Percentiles rank a stretch among this genome's conserved stretches.
Evolutionary conservation across 2,797 vertebrate genomes (phyloP).

Genomic region (Ctenopoma multispine): DNA sequence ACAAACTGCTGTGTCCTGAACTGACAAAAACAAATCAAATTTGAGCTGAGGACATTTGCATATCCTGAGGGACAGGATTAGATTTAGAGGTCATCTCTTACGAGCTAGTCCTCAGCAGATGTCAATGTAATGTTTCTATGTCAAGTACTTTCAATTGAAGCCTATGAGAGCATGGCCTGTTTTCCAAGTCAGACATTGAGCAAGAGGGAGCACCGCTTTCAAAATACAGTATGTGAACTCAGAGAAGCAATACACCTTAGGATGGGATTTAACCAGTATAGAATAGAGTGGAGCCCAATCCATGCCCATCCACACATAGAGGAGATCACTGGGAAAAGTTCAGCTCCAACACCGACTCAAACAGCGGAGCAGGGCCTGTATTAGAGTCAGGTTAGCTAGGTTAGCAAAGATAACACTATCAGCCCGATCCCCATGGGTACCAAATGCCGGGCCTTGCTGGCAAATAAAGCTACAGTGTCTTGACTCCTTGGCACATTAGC

Average conservation of each 20-base stretch:
- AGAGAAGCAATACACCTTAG: slow-evolving; percentile 80
- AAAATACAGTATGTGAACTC: slow-evolving; percentile 60
- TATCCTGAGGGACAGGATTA: slow-evolving; percentile 84
- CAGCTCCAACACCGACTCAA: slow-evolving; percentile 79
- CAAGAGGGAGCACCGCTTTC: slow-evolving; percentile 57
- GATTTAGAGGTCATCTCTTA: slow-evolving; percentile 84
- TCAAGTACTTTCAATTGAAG: slow-evolving; percentile 76
- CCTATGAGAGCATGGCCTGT: slow-evolving; percentile 61
- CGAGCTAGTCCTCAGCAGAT: slow-evolving; percentile 76
- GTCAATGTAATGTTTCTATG: slow-evolving; percentile 75
- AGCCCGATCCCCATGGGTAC: slow-evolving; percentile 81
- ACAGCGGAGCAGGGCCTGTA: slow-evolving; percentile 82
- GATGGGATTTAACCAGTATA: slow-evolving; percentile 85
- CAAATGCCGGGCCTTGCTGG: slow-evolving; percentile 80
- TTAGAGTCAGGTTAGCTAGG: slow-evolving; percentile 89
- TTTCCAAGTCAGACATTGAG: slow-evolving; percentile 68
- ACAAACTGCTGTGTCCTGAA: slow-evolving; percentile 73
- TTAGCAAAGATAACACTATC: slow-evolving; percentile 88
- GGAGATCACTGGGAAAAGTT: slow-evolving; percentile 84
- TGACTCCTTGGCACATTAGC: slow-evolving; percentile 87
- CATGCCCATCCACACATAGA: slow-evolving; percentile 70
- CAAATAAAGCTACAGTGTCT: slow-evolving; percentile 84
- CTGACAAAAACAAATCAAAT: slow-evolving; percentile 82
- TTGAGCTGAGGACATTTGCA: slow-evolving; percentile 84
- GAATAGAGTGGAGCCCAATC: slow-evolving; percentile 73